phyloP scores from a whole-genome alignment of 2,888 invertebrate genomes.

The Pheosia tremula region DNA sequence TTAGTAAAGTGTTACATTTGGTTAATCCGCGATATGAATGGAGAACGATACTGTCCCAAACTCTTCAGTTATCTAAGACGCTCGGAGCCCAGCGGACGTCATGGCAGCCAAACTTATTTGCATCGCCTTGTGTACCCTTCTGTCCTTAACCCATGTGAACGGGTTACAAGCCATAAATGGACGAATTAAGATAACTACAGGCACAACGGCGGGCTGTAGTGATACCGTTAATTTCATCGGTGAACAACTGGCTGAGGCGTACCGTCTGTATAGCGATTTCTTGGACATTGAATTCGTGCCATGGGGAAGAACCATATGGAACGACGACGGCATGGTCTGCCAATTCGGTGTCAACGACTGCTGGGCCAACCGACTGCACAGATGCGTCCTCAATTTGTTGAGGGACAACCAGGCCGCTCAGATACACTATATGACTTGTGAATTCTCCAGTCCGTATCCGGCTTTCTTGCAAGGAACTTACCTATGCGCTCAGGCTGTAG shows the following conservation, averaged over 20 bases:
- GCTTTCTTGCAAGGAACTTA: slow-evolving; percentile 52
- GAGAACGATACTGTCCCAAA: slow-evolving; percentile 13
- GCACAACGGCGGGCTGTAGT: slow-evolving; percentile 65
- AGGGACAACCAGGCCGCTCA: slow-evolving; percentile 58
- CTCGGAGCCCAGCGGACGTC: slow-evolving; percentile 24
- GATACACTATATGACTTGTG: slow-evolving; percentile 70
- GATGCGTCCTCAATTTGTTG: slow-evolving; percentile 64
- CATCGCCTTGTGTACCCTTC: slow-evolving; percentile 26
- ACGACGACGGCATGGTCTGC: slow-evolving; percentile 54
- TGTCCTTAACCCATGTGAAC: slow-evolving; percentile 28
- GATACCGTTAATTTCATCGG: slow-evolving; percentile 63
- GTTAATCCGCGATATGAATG: slow-evolving; percentile 22
- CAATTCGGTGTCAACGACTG: slow-evolving; percentile 65
- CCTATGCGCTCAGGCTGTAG: slow-evolving; percentile 57
- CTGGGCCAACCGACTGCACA: slow-evolving; percentile 72
- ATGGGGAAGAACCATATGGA: slow-evolving; percentile 68
- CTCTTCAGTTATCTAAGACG: slow-evolving; percentile 29
- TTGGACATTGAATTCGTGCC: slow-evolving; percentile 71
- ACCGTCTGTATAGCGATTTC: slow-evolving; percentile 55
- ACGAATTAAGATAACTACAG: slow-evolving; percentile 62
- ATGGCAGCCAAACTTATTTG: slow-evolving; percentile 40
- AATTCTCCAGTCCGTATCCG: slow-evolving; percentile 57
- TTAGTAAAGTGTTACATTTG: slow-evolving; percentile 17
- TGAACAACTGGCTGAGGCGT: slow-evolving; percentile 53
- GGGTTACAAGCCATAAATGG: slow-evolving; percentile 57